Percentiles rank a stretch among this genome's conserved stretches.
phyloP scores from a whole-genome alignment of 2,888 invertebrate genomes.

The Caenorhabditis doughertyi region DNA sequence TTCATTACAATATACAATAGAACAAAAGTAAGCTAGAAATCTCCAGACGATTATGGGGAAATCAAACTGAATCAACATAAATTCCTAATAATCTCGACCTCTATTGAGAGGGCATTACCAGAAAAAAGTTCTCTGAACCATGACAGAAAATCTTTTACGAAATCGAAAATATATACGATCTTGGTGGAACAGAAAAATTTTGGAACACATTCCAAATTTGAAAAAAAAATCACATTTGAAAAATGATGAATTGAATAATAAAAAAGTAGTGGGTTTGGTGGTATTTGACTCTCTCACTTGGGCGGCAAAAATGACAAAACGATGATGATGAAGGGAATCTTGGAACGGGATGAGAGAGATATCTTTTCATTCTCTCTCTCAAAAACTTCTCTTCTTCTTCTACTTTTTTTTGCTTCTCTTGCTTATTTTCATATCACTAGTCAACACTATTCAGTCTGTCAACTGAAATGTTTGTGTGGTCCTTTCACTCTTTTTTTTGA shows the following conservation, averaged over 20 bases:
- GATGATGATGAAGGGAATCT: constrained; percentile 19
- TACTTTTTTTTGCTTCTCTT: not conserved
- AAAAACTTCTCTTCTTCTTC: not conserved
- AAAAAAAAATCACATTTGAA: constrained; percentile 1
- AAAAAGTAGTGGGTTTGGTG: constrained; percentile 1
- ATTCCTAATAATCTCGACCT: no score
- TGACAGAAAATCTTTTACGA: no score
- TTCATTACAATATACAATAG: no score
- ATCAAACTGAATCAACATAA: no score
- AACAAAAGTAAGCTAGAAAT: no score
- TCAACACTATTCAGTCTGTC: constrained; percentile 14
- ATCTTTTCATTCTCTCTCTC: not conserved
- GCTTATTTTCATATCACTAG: constrained; percentile 49
- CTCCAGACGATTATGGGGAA: no score
- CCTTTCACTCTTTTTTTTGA: constrained; percentile 16
- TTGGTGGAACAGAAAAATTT: not conserved
- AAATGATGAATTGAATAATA: not conserved
- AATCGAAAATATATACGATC: no score
- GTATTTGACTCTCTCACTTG: constrained; percentile 8
- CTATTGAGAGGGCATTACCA: no score
- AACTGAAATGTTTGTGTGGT: constrained; percentile 49
- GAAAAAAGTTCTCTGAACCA: no score
- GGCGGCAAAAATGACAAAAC: constrained; percentile 48
- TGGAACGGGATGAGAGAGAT: constrained; percentile 18
- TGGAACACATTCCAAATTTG: not conserved